Percentiles rank a stretch among this genome's conserved stretches.
phyloP scores from a whole-genome alignment of 2,797 vertebrate genomes.

The Garrulus glandarius region DNA sequence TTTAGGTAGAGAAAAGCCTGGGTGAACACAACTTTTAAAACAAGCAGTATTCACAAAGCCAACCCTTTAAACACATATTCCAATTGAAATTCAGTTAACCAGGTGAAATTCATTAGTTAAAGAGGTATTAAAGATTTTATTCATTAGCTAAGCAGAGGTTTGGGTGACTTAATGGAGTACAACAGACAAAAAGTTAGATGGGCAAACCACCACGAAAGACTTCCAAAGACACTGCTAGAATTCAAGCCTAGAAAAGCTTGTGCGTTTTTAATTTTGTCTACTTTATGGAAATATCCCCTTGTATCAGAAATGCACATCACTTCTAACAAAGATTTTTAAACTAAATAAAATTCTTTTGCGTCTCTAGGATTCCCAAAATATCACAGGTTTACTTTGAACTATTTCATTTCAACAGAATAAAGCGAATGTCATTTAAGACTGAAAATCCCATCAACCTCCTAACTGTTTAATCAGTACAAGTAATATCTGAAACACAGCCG shows the following conservation, averaged over 20 bases:
- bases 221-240: background rate
- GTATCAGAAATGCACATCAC: background rate
- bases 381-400: background rate
- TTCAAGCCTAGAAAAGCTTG: background rate
- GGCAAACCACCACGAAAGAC: background rate
- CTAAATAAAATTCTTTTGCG: background rate
- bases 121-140: background rate
- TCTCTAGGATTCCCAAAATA: background rate
- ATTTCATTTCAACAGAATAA: background rate
- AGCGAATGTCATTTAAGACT: background rate
- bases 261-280: background rate
- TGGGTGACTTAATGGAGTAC: background rate
- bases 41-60: background rate
- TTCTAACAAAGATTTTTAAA: background rate
- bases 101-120: background rate
- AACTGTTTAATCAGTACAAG: background rate
- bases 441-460: background rate
- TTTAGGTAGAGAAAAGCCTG: background rate
- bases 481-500: background rate
- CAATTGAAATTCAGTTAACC: background rate
- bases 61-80: background rate
- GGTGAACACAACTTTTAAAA: background rate
- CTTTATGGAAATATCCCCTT: background rate
- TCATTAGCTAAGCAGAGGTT: background rate
- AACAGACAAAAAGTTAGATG: background rate